Evolutionary conservation across 2,888 invertebrate genomes (phyloP).

Genomic region (Ophion ventricosus): DNA sequence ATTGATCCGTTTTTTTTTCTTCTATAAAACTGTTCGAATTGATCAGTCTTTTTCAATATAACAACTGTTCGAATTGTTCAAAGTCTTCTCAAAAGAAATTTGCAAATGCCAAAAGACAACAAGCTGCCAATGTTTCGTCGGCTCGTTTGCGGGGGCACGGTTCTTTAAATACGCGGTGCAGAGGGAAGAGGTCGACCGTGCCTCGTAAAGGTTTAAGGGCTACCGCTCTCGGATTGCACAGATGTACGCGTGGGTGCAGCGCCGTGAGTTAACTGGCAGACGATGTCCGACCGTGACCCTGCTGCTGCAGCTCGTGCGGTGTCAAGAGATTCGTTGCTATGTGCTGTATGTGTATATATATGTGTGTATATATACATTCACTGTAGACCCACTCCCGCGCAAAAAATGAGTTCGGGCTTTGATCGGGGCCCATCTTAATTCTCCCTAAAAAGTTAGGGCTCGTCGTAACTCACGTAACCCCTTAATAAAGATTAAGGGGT

Average conservation of each 20-base stretch:
- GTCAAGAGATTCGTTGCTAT: constrained; percentile 29
- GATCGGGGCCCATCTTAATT: too few species aligned
- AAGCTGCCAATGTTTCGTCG: not conserved
- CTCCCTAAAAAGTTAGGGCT: too few species aligned
- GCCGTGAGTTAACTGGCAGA: constrained; percentile 78
- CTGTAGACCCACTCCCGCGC: too few species aligned
- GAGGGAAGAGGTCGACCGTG: not conserved
- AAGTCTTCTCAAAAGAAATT: not conserved
- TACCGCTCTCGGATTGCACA: constrained; percentile 32
- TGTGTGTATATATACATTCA: not conserved
- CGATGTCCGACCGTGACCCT: constrained; percentile 83
- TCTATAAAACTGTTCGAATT: too few species aligned
- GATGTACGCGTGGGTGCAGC: constrained; percentile 75
- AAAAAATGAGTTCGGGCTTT: too few species aligned
- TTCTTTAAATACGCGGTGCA: not conserved
- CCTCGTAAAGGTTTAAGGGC: constrained; percentile 11
- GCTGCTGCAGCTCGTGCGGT: constrained; percentile 69
- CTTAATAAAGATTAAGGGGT: too few species aligned
- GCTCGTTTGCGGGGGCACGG: not conserved
- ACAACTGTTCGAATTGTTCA: not conserved
- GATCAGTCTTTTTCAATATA: not conserved
- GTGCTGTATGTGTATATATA: not conserved
- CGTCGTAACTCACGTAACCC: too few species aligned
- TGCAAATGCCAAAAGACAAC: not conserved
- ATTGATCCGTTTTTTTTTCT: not conserved